phyloP scores from a whole-genome alignment of 1,140 invertebrate genomes.

The Rhagoletis zephyria region DNA sequence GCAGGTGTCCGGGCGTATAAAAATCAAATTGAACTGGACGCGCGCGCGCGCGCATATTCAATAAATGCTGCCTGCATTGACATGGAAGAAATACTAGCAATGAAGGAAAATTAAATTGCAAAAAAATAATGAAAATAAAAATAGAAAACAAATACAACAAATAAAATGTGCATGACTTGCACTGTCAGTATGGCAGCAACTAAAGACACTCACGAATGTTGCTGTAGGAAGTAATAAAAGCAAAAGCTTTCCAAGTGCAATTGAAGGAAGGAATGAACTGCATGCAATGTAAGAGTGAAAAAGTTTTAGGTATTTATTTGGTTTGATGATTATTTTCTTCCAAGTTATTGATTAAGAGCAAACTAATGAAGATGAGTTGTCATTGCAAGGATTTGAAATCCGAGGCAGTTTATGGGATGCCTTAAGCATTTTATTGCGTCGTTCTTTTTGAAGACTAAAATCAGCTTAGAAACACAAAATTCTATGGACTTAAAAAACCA shows the following conservation, averaged over 20 bases:
- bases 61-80: neutral
- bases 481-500: too few species aligned
- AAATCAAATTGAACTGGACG: slow-evolving; percentile 66
- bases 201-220: neutral
- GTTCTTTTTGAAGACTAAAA: too few species aligned
- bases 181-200: neutral
- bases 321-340: too few species aligned
- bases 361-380: too few species aligned
- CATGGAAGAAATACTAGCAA: neutral
- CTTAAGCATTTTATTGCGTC: too few species aligned
- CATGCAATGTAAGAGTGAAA: too few species aligned
- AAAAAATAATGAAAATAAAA: neutral
- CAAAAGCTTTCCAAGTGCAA: neutral
- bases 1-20: slow-evolving; percentile 61
- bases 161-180: neutral
- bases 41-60: slow-evolving; percentile 16
- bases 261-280: too few species aligned
- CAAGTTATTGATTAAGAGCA: too few species aligned
- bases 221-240: neutral
- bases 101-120: neutral
- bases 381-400: too few species aligned
- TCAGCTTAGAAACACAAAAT: too few species aligned
- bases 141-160: neutral
- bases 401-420: too few species aligned
- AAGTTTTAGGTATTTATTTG: too few species aligned